phyloP scores from a whole-genome alignment of 2,797 vertebrate species.

The Chelmon rostratus region DNA sequence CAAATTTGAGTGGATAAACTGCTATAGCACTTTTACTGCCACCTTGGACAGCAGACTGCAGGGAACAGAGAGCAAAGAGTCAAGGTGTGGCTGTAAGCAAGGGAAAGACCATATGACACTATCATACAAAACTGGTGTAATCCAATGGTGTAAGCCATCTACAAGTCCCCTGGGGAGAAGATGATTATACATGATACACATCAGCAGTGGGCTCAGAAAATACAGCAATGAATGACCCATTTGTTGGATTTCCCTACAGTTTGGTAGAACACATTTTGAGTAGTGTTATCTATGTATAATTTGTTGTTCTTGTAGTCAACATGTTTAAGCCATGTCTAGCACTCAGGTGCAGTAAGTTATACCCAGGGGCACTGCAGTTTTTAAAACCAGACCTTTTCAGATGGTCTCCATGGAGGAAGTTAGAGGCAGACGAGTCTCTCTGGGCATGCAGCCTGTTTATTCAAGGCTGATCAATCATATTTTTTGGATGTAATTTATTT shows the following conservation, averaged over 20 bases:
- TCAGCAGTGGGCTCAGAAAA: background rate
- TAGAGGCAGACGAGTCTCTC: no score
- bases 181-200: background rate
- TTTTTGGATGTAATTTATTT: no score
- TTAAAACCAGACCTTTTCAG: background rate
- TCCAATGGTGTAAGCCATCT: conserved; percentile 11
- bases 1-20: conserved; percentile 7
- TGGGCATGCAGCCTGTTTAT: no score
- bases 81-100: conserved; percentile 36
- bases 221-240: background rate
- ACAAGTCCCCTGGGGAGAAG: background rate
- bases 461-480: no score
- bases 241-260: background rate
- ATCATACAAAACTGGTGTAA: conserved; percentile 21
- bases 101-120: conserved; percentile 23
- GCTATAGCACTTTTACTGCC: background rate
- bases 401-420: no score
- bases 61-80: conserved; percentile 7
- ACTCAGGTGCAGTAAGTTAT: background rate
- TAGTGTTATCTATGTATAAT: background rate
- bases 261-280: background rate
- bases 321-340: no score
- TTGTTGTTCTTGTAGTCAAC: no score
- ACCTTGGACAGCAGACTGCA: background rate
- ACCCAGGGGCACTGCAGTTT: background rate